Percentiles rank a stretch among this genome's conserved stretches.
Evolutionary conservation across 2,797 vertebrate species (phyloP).

Genomic region (Lepilemur ruficaudatus): DNA sequence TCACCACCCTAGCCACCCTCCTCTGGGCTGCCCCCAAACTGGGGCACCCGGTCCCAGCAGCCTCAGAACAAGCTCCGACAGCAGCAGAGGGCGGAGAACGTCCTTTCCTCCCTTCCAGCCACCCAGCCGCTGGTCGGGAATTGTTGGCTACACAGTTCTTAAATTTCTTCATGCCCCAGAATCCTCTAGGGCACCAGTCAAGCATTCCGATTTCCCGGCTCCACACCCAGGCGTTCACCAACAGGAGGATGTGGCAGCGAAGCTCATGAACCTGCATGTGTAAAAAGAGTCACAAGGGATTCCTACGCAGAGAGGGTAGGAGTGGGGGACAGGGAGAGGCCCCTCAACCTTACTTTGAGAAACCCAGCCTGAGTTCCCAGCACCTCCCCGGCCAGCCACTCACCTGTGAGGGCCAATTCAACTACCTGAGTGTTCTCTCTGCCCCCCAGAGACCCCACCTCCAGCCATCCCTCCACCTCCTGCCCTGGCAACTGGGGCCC

Average conservation of each 20-base stretch:
- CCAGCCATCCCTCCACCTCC: background rate
- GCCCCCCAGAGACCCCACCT: too few relatives aligned
- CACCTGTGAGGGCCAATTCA: background rate
- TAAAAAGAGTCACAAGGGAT: background rate
- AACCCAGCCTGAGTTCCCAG: background rate
- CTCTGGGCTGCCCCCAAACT: background rate
- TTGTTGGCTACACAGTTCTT: background rate
- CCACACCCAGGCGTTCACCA: fast-evolving
- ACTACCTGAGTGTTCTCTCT: background rate
- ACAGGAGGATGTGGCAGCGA: background rate
- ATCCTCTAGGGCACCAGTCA: background rate
- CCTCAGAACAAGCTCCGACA: background rate
- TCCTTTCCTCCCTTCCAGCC: background rate
- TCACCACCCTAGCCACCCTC: too few relatives aligned
- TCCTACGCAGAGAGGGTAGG: background rate
- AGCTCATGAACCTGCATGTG: background rate
- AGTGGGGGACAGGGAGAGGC: fast-evolving
- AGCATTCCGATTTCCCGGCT: background rate
- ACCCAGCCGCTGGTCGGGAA: background rate
- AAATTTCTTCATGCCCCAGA: background rate
- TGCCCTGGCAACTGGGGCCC: background rate
- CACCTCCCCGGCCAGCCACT: background rate
- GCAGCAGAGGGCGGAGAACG: background rate
- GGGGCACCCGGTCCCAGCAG: background rate
- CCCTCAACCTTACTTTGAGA: background rate